Base-by-base conservation (phyloP, 2,888 invertebrate species). In the Drosophila melanocephala region DNA sequence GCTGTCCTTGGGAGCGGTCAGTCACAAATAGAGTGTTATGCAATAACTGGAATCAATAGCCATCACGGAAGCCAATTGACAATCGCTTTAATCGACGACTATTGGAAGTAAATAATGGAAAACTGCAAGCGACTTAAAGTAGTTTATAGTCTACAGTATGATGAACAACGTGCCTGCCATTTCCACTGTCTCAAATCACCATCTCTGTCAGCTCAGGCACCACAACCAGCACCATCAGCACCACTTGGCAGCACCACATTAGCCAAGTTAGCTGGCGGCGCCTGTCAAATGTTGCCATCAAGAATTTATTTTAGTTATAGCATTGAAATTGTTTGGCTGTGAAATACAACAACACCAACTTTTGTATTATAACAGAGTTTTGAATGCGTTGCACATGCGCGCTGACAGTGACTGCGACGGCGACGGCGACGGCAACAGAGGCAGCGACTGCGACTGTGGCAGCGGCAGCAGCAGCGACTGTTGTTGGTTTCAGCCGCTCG, bases 351-450 rank as follows among this genome's bases (percentile, higher is more conserved):
- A 55, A 32, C 52, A 58, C 63, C 60, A 65, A 39, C 63, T 81
- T 87, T 84, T 89, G 83, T 83, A 72, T 81, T 75, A 82, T 88
- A 69, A 42, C 72, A 86, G 82, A 69, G 72, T 84, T 74, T 87
- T 75, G 84, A 87, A 89, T 81, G 87, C 80, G 84, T 84, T 89
- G 89, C 87, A 87, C 89, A 87, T 87, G 87, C 87, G 89, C 58
- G 60, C 16, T 53, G 50, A n/a, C 60, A 12, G 42, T 47, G 47
- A 44, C 22, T 14, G 22, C 44, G 44, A 22, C 19, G 26, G 16
- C 1, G 32, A 28, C 37, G 4, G 42, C 53, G 53, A 50, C 62
- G 0, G 16, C 35, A 6, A 50, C 60, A 39, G 51, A 35, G 51
- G 35, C 63, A 19, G 37, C 61, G 67, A 26, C 71, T 22, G 52